phyloP scores from a whole-genome alignment of 2,888 invertebrate species.

The Mycalesis mineus region DNA sequence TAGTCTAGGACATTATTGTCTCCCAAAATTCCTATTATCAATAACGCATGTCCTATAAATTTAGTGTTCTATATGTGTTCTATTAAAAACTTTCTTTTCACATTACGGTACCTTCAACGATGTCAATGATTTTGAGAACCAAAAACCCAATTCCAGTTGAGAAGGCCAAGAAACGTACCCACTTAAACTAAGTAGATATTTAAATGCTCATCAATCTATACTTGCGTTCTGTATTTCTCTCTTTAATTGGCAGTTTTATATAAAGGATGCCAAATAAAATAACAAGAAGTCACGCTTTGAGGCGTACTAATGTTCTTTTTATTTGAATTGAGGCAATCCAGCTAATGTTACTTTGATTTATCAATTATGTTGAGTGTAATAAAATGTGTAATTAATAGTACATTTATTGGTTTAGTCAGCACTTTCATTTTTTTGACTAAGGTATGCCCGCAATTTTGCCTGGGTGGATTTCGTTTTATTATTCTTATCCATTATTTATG shows the following conservation, averaged over 20 bases:
- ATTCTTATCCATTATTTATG: no score
- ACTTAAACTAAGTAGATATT: conserved; percentile 1
- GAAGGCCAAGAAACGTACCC: neutral
- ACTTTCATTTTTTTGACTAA: no score
- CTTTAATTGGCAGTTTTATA: conserved; percentile 7
- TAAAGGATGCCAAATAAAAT: conserved; percentile 9
- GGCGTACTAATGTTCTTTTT: neutral
- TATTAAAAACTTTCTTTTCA: neutral
- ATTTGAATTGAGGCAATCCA: neutral
- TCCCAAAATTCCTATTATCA: no score
- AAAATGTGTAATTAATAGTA: neutral
- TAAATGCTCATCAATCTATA: conserved; percentile 9
- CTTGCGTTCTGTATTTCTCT: neutral
- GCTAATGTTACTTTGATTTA: conserved; percentile 15
- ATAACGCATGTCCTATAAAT: no score
- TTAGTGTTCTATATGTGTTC: neutral
- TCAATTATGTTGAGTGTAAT: neutral
- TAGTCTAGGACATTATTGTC: no score
- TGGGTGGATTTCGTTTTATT: no score
- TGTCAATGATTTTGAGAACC: neutral
- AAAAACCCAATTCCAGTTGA: neutral
- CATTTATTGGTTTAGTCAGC: neutral
- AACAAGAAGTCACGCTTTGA: conserved; percentile 3
- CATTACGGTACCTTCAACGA: neutral
- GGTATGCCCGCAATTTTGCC: no score